A percentile compares a stretch with the other conserved stretches of the same genome.
Evolutionary conservation across 2,888 invertebrate species (phyloP).

Genomic region (Synanthedon vespiformis): DNA sequence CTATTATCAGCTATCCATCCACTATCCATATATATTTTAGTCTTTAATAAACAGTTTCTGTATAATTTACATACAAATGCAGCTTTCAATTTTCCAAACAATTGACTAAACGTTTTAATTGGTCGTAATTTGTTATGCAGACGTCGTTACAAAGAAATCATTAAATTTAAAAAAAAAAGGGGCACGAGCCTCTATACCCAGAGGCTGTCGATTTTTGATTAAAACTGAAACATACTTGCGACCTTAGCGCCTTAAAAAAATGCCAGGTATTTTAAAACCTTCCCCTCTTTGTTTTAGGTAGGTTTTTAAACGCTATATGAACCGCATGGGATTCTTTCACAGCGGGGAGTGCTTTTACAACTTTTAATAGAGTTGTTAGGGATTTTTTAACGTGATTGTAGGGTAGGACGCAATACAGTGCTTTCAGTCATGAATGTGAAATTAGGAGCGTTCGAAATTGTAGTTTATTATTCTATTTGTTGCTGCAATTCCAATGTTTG

Average conservation of each 20-base stretch:
- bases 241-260: neutral
- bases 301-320: neutral
- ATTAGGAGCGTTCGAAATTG: neutral
- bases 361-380: constrained; percentile 24
- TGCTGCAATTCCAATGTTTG: neutral
- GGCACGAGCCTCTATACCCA: neutral
- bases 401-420: neutral
- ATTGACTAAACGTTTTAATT: neutral
- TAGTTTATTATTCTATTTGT: neutral
- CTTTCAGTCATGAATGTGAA: neutral
- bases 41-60: neutral
- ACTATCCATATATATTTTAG: too few relatives aligned
- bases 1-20: too few relatives aligned
- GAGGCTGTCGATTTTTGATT: neutral
- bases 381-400: neutral
- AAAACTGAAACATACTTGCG: neutral
- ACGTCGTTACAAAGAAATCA: neutral
- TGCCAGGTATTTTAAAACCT: neutral
- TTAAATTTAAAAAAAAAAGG: neutral
- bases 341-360: constrained; percentile 19
- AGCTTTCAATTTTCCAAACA: neutral
- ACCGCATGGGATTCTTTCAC: neutral
- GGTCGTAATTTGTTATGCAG: neutral
- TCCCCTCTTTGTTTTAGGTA: neutral
- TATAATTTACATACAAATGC: neutral